Base-by-base conservation (phyloP, 2,113 vertebrate species). In the Candoia aspera region DNA sequence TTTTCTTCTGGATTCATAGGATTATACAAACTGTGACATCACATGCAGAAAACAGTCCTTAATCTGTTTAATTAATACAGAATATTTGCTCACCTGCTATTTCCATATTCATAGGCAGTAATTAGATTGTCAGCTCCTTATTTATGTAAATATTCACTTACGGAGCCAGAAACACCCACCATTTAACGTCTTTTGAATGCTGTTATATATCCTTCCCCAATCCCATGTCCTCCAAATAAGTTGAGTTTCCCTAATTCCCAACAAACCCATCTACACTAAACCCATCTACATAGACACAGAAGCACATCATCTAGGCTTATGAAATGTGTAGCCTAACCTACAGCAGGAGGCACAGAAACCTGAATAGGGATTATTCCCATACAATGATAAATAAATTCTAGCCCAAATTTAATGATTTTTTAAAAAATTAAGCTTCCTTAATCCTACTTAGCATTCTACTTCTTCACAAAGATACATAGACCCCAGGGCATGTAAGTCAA, bases 41-140 rank as follows among this genome's bases (percentile, higher is more conserved):
- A 89, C 73, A 85, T 55, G 54, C 29, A 89, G 73, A 85, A 89
- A 79, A 92, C 29, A 89, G 46, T 55, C 87, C 85, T 89, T 92
- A 92, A 85, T 92, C 87, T 89, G 87, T 64, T 89, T 92, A 92
- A 92, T 92, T 92, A 89, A 85, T 55, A 89, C 59, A 55, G 87
- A 92, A 89, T 89, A 92, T 83, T 83, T 55, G 49, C 46, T 79
- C 87, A 92, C 91, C 68, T 89, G 87, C 87, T 92, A 87, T 49
- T 88, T 92, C 91, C 87, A 88, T 60, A 92, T 83, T 92, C 86
- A 92, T 15, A 85, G 21, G 58, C 79, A 85, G 58, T 85, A 89
- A 92, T 92, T 92, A 89, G 59, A 89, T 49, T 92, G 46, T 54
- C 87, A 92, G 58, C 46, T 55, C 58, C n/a, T 37, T 89, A 89